Conservation (phyloP, 2,888 invertebrate genomes). For the Epistrophe grossulariae region DNA sequence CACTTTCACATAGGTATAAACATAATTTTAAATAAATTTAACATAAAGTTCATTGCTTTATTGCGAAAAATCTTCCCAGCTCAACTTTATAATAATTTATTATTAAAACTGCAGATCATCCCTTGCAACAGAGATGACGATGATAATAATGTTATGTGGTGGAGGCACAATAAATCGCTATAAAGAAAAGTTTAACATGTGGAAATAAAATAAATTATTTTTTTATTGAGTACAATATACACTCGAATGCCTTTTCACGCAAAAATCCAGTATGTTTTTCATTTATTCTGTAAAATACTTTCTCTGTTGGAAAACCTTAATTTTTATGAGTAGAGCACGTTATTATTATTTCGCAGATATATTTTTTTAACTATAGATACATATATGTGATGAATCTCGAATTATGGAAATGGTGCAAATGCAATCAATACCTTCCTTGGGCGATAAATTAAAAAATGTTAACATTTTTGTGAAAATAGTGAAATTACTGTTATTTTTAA, state of each 20-base stretch:
- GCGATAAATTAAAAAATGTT: neutral
- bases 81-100: conserved; percentile 1
- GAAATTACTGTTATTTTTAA: too few species aligned
- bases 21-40: neutral
- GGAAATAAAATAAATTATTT: conserved; percentile 1
- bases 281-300: neutral
- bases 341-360: neutral
- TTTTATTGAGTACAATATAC: neutral
- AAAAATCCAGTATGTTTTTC: neutral
- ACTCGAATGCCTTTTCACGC: neutral
- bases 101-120: neutral
- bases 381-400: neutral
- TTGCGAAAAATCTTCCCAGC: conserved; percentile 10
- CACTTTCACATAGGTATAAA: too few species aligned
- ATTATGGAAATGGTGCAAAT: neutral
- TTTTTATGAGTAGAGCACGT: neutral
- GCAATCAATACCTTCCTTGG: neutral
- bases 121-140: neutral
- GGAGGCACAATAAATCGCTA: neutral
- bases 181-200: neutral
- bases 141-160: conserved; percentile 8
- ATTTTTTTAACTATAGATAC: too few species aligned
- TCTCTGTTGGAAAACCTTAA: neutral
- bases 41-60: neutral
- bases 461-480: neutral